Evolutionary conservation across 2,888 invertebrate genomes (phyloP), one percentile per base, ranked within the genome.

Genomic region (Boloria selene): DNA sequence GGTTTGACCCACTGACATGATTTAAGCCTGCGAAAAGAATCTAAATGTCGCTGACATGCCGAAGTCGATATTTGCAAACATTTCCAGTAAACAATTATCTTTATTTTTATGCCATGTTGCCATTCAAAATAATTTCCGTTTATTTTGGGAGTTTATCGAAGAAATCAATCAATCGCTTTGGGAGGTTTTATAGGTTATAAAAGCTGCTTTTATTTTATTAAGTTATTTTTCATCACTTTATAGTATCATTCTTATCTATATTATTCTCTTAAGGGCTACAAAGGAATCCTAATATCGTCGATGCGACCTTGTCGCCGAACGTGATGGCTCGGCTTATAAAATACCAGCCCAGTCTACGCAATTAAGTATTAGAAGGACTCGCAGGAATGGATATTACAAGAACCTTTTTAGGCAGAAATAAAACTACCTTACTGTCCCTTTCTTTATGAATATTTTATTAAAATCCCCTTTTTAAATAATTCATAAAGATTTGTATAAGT

Each of bases 321-420:
- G 69, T 70, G 69, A 65, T 65, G 60, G 66, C 69, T 66, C 71
- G 61, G 44, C 71, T 70, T 69, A 72, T 68, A 72, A 72, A 68
- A 69, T 72, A 70, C 72, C 69, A 50, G 50, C 51, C 42, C 52
- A 45, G 58, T 58, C 58, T 49, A 58, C 64, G 64, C 52, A 67
- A 64, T 68, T 70, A 68, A 56, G 68, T 68, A 61, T 50, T 63
- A 54, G 49, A 38, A 38, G 59, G 26, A 54, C 61, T 56, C 62
- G 47, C 42, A 60, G 56, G 65, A 65, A 65, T 56, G 63, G 56
- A 63, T 70, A 68, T 63, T 65, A 61, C 65, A 50, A 59, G 31
- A 18, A 17, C 59, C 42, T 65, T 62, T 64, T 67, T 55, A 53
- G 13, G 22, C 53, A 58, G 22, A 60, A 60, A 53, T 68, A 65